Conservation (phyloP, 2,797 vertebrate genomes). For the Sebastes matsubarae region DNA sequence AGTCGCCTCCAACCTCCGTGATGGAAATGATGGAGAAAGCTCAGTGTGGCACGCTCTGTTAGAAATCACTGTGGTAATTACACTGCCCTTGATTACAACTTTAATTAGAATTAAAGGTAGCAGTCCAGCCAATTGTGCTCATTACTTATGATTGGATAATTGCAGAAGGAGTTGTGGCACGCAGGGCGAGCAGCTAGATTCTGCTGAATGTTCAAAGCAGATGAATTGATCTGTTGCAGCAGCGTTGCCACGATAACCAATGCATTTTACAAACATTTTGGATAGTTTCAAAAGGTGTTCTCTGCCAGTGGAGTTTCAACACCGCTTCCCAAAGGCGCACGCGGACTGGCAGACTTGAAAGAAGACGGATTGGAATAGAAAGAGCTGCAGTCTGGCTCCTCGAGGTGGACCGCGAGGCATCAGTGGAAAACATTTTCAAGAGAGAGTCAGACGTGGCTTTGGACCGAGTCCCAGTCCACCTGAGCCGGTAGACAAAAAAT, state of each 20-base stretch:
- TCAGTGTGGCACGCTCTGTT: neutral
- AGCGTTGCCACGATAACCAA: slow-evolving; percentile 22
- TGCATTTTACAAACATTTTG: slow-evolving; percentile 34
- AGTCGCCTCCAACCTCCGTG: slow-evolving; percentile 22
- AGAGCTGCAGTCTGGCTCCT: slow-evolving; percentile 30
- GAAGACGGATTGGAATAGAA: slow-evolving; percentile 26
- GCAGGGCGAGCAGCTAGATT: neutral
- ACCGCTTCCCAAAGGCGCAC: slow-evolving; percentile 19
- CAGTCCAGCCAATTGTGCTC: slow-evolving; percentile 1
- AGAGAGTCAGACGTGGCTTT: slow-evolving; percentile 14
- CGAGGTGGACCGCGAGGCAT: slow-evolving; percentile 35
- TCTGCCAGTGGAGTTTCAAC: slow-evolving; percentile 21
- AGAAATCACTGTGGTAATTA: neutral
- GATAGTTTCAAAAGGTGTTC: slow-evolving; percentile 40
- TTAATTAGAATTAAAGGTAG: slow-evolving; percentile 24
- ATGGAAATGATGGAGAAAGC: neutral
- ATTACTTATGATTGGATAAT: neutral
- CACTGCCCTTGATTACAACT: slow-evolving; percentile 19
- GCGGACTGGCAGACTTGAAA: slow-evolving; percentile 39
- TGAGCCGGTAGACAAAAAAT: slow-evolving; percentile 11
- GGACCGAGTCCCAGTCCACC: slow-evolving; percentile 32
- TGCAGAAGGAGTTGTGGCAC: neutral
- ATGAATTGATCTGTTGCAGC: neutral
- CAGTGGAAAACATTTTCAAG: slow-evolving; percentile 4
- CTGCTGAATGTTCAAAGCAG: neutral